Evolutionary conservation across 2,113 vertebrate species (phyloP).

Genomic region (Quiscalus mexicanus): DNA sequence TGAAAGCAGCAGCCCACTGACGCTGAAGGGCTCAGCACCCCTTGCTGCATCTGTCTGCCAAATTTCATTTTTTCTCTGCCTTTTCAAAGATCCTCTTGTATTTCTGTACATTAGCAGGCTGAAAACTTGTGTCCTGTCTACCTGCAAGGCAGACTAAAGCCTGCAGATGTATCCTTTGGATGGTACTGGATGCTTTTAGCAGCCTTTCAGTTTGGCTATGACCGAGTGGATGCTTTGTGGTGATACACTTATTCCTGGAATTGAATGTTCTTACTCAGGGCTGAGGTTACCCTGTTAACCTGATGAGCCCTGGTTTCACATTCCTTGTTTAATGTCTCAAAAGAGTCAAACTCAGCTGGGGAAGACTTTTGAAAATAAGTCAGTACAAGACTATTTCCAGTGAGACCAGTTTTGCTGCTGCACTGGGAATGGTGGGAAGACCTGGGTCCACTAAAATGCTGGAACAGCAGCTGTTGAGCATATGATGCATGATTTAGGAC

Average conservation of each 20-base stretch:
- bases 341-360: not conserved
- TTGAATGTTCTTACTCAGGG: not conserved
- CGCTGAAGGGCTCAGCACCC: not conserved
- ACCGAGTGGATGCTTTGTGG: not conserved
- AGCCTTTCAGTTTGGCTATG: not conserved
- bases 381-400: not conserved
- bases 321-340: not conserved
- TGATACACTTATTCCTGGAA: not conserved
- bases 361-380: not conserved
- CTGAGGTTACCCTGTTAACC: not conserved
- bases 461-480: not conserved
- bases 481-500: not conserved
- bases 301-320: not conserved
- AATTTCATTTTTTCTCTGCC: not conserved
- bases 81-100: not conserved
- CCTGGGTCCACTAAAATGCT: not conserved
- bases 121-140: not conserved
- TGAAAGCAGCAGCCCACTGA: not conserved
- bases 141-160: not conserved
- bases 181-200: not conserved
- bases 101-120: not conserved
- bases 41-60: conserved; percentile 25
- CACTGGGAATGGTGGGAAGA: not conserved
- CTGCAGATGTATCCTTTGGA: not conserved
- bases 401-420: not conserved